phyloP scores from a whole-genome alignment of 2,888 invertebrate genomes.

The Epiblema foenella region DNA sequence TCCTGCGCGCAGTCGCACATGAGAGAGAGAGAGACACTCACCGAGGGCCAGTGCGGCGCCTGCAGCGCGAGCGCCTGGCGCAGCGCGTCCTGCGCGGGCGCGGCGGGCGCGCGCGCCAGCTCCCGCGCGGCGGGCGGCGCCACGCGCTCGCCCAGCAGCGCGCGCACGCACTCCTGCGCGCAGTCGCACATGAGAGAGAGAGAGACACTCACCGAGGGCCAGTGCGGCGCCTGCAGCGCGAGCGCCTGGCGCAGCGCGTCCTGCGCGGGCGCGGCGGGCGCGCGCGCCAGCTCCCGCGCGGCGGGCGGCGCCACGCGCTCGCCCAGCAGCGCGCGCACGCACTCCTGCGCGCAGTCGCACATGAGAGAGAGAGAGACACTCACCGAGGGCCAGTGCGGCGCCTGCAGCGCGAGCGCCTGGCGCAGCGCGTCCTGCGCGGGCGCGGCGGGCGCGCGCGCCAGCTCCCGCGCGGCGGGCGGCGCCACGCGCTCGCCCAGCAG shows the following conservation, averaged over 20 bases:
- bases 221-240: constrained; percentile 97
- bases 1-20: constrained; percentile 99
- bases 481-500: too few species aligned
- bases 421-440: too few species aligned
- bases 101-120: constrained; percentile 91
- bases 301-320: constrained; percentile 90
- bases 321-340: constrained; percentile 96
- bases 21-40: constrained; percentile 48
- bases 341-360: constrained; percentile 98
- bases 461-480: too few species aligned
- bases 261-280: constrained; percentile 93
- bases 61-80: constrained; percentile 95
- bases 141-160: constrained; percentile 93
- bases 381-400: too few species aligned
- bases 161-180: constrained; percentile 97
- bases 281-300: constrained; percentile 89
- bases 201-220: constrained; percentile 77
- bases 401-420: too few species aligned
- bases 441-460: too few species aligned
- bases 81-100: constrained; percentile 93
- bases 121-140: constrained; percentile 89
- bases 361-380: too few species aligned
- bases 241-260: constrained; percentile 94
- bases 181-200: constrained; percentile 99
- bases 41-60: constrained; percentile 93